A percentile compares a stretch with the other conserved stretches of the same genome.
phyloP scores from a whole-genome alignment of 2,888 invertebrate species.

The Gastracanthus pulcherrimus region DNA sequence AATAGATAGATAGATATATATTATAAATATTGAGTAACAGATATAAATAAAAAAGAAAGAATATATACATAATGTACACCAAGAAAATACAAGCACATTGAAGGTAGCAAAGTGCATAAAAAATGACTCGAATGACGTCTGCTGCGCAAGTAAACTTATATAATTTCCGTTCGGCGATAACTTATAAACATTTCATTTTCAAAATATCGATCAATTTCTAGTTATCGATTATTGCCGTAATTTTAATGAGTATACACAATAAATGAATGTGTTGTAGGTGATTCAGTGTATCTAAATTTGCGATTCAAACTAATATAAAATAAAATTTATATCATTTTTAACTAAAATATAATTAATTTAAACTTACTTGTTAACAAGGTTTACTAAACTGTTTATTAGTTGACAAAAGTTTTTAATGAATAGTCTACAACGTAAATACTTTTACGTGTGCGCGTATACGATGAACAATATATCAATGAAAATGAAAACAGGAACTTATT shows the following conservation, averaged over 20 bases:
- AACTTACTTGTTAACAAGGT: no score
- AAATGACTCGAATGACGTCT: neutral
- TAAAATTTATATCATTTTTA: no score
- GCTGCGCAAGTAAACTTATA: slow-evolving; percentile 6
- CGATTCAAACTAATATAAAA: no score
- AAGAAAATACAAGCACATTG: neutral
- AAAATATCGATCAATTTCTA: neutral
- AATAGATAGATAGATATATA: slow-evolving; percentile 59
- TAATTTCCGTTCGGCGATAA: neutral
- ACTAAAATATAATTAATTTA: no score
- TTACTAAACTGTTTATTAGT: neutral
- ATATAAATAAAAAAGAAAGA: slow-evolving; percentile 36
- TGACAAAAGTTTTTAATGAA: neutral
- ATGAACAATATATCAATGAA: slow-evolving; percentile 7
- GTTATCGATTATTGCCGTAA: no score
- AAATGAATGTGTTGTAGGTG: slow-evolving; percentile 18
- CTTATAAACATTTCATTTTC: neutral
- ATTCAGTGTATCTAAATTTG: neutral
- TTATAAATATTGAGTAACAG: slow-evolving; percentile 64
- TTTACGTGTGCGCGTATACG: slow-evolving; percentile 17
- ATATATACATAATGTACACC: slow-evolving; percentile 39
- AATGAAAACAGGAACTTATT: neutral
- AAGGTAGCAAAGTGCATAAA: neutral
- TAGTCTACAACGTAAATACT: slow-evolving; percentile 19
- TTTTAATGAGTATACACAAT: neutral